Evolutionary conservation across 2,113 vertebrate genomes (phyloP), one percentile per base, ranked within the genome.

Genomic region (Poecilia latipinna): DNA sequence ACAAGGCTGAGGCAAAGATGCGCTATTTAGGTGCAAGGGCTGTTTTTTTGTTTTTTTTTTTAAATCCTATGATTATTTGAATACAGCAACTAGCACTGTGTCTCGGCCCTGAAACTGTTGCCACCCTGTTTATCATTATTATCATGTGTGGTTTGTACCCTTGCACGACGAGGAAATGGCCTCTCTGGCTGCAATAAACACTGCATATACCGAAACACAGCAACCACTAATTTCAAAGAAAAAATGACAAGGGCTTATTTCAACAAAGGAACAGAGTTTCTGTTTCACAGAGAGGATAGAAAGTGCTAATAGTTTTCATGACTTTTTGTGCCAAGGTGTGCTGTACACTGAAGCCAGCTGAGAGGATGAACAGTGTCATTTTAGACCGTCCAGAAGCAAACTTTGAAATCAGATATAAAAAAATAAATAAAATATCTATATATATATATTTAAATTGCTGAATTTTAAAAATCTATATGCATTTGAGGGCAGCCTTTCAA

Each of bases 161-260:
- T 78, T 39, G 72, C 84, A 62, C 74, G 78, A 82, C 76, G 77
- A 85, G 83, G 84, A 89, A 93, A 80, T 42, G 0, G 70, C 74
- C 44, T 78, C 86, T 89, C 84, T 79, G 68, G 74, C 88, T 86
- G 89, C 83, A 85, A 81, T 91, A 84, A 90, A 90, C 87, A 79
- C 17, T 51, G 71, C 22, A 48, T 33, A 75, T 62, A 65, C 69
- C 76, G 39, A 79, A 89, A 82, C 77, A 82, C 61, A 70, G 80
- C 81, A 82, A 86, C 76, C 48, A 57, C 75, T 51, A 51, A 37
- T 71, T 77, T 19, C 35, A 54, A 89, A 37, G 35, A 37, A 60
- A 65, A 65, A 86, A 86, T 82, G 86, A 82, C 83, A 33, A 77
- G 12, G 61, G 64, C 70, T 73, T 77, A 31, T 78, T 78, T 68